A percentile compares a stretch with the other conserved stretches of the same genome.
Conservation (phyloP, 30 jellyfish, hydroid and myxozoan genomes). For the Nemopilema nomurai region DNA sequence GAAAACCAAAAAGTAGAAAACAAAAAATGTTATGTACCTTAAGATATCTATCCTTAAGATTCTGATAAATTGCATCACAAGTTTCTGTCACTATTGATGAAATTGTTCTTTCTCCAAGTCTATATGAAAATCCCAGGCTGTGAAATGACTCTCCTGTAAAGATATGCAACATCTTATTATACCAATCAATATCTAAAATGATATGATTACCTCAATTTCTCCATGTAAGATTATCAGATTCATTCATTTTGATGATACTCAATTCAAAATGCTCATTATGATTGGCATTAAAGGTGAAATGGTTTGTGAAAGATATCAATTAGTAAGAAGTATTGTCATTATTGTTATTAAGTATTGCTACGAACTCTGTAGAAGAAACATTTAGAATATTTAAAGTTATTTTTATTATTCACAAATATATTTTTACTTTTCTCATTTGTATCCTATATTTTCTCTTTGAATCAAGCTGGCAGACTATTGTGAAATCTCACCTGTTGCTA, state of each 20-base stretch:
- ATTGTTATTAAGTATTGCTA: background rate
- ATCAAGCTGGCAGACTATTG: background rate
- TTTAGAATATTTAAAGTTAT: too few relatives aligned
- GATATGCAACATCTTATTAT: too few relatives aligned
- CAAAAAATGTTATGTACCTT: too few relatives aligned
- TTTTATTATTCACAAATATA: background rate
- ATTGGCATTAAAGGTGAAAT: background rate
- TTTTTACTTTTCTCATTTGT: background rate
- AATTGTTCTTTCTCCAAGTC: slow-evolving; percentile 43
- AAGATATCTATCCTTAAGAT: slow-evolving; percentile 10
- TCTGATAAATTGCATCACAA: slow-evolving; percentile 18
- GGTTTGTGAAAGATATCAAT: background rate
- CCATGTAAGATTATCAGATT: background rate
- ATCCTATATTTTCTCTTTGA: background rate
- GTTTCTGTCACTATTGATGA: slow-evolving; percentile 15
- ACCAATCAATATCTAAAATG: too few relatives aligned
- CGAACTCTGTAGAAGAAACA: too few relatives aligned
- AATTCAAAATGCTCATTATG: background rate
- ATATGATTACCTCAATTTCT: background rate
- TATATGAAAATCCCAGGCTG: slow-evolving; percentile 12
- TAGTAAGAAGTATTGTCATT: background rate
- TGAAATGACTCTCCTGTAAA: slow-evolving; percentile 17
- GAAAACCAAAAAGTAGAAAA: too few relatives aligned
- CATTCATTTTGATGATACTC: background rate
- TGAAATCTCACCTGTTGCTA: background rate